Evolutionary conservation across 2,797 vertebrate species (phyloP).

Genomic region (Rhynchonycteris naso): DNA sequence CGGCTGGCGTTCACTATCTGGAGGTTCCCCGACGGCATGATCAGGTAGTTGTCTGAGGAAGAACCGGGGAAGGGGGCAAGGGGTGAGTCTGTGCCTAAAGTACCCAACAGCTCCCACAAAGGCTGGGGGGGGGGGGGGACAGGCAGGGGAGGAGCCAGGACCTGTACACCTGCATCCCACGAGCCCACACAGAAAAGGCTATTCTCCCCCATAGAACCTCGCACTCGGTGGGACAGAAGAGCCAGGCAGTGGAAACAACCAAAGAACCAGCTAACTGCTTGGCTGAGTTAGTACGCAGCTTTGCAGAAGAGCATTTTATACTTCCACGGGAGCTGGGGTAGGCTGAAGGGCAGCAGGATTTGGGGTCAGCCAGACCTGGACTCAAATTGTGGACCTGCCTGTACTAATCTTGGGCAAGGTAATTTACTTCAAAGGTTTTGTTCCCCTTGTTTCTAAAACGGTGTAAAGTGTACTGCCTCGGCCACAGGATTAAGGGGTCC

Average conservation of each 20-base stretch:
- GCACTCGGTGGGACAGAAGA: neutral
- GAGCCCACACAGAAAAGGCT: neutral
- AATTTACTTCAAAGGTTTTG: neutral
- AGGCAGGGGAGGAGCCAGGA: neutral
- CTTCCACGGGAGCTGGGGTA: neutral
- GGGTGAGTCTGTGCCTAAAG: neutral
- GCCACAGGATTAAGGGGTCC: rapidly evolving
- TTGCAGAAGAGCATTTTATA: neutral
- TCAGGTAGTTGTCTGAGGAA: conserved; percentile 95
- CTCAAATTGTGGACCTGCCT: neutral
- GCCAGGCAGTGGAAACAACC: neutral
- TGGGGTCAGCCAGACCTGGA: neutral
- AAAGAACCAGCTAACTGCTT: neutral
- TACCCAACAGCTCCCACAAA: neutral
- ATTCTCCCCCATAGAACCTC: neutral
- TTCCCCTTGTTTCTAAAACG: neutral
- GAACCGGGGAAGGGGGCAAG: neutral
- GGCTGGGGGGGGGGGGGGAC: rapidly evolving
- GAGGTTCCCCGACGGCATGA: conserved; percentile 98
- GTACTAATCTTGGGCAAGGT: neutral
- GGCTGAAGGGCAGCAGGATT: neutral
- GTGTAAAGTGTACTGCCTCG: neutral
- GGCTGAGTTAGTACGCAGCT: neutral
- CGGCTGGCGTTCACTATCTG: conserved; percentile 97
- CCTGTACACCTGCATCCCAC: too few species aligned